Conservation (phyloP, 2,888 invertebrate genomes). For the Parapristionchus giblindavisi region DNA sequence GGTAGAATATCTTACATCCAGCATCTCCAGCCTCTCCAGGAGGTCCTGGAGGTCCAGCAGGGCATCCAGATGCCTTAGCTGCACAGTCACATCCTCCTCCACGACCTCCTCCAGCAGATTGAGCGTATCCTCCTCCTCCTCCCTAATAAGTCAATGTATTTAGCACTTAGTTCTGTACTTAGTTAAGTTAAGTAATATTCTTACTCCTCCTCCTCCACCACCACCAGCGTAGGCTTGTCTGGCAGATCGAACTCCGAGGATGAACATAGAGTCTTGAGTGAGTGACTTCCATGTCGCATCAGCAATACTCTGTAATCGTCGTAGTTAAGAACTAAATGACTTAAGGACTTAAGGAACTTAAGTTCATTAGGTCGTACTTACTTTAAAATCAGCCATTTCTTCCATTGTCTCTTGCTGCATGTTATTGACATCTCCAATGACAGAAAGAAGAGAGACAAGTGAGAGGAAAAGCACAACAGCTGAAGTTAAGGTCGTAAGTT, state of each 20-base stretch:
- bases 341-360: neutral
- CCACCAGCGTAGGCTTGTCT: neutral
- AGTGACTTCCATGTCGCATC: constrained; percentile 21
- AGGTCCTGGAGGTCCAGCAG: constrained; percentile 9
- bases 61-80: constrained; percentile 5
- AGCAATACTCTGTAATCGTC: neutral
- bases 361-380: neutral
- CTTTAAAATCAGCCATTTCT: constrained; percentile 11
- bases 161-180: no score
- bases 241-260: constrained; percentile 3
- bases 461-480: constrained; percentile 2
- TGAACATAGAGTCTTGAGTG: constrained; percentile 7
- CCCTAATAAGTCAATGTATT: neutral
- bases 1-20: neutral
- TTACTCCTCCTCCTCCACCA: constrained; percentile 31
- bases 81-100: constrained; percentile 18
- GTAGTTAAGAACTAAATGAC: neutral
- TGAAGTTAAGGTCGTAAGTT: neutral
- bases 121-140: neutral
- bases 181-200: no score
- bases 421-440: constrained; percentile 1
- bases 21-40: constrained; percentile 1
- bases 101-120: neutral
- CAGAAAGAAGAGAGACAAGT: neutral
- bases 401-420: constrained; percentile 23